Conservation (phyloP, 2,113 vertebrate genomes). For the Synchiropus splendidus region DNA sequence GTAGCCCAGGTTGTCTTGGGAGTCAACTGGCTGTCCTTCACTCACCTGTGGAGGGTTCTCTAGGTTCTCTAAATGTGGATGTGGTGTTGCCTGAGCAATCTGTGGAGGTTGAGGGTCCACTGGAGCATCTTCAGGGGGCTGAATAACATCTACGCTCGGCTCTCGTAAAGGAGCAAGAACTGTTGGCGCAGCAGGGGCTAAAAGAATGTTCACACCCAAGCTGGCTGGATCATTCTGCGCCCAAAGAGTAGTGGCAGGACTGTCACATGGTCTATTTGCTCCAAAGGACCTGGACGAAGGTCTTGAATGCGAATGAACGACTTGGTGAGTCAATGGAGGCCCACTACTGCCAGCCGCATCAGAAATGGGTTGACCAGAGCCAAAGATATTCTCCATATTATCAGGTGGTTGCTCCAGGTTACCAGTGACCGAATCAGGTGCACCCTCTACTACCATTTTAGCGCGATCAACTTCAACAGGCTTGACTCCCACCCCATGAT, state of each 20-base stretch:
- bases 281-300: constrained; percentile 74
- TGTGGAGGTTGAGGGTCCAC: constrained; percentile 50
- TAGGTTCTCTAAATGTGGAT: constrained; percentile 79
- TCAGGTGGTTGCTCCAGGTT: constrained; percentile 95
- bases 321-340: constrained; percentile 26
- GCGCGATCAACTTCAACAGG: constrained; percentile 79
- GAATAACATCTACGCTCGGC: constrained; percentile 73
- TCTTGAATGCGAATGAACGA: constrained; percentile 42
- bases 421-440: constrained; percentile 62
- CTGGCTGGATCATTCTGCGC: constrained; percentile 81
- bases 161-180: constrained; percentile 72
- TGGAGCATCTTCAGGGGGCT: constrained; percentile 77
- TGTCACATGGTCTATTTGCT: constrained; percentile 77
- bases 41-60: constrained; percentile 90
- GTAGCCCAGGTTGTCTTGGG: constrained; percentile 80
- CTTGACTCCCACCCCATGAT: constrained; percentile 75
- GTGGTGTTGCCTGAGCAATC: constrained; percentile 32
- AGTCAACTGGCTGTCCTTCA: constrained; percentile 64
- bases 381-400: constrained; percentile 85
- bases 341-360: constrained; percentile 29
- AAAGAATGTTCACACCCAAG: constrained; percentile 78
- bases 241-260: constrained; percentile 92
- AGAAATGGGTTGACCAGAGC: constrained; percentile 30
- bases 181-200: constrained; percentile 85
- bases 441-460: constrained; percentile 78